Conservation (phyloP, 2,113 vertebrate species). For the Ivindomyrus marchei region DNA sequence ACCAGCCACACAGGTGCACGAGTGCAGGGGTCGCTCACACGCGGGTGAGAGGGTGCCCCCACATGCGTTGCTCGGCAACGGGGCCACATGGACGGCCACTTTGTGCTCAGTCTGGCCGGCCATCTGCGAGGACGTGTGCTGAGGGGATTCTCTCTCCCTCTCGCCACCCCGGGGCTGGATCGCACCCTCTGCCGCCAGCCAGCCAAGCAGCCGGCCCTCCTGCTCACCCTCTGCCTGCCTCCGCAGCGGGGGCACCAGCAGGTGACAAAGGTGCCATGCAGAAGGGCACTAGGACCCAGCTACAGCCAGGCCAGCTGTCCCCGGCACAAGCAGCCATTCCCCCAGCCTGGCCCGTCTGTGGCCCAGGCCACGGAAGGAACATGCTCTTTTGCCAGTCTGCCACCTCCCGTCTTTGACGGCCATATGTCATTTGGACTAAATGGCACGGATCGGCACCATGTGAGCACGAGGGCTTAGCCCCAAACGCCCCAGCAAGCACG, state of each 20-base stretch:
- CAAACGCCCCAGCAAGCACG: too few species aligned
- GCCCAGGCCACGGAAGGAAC: not conserved
- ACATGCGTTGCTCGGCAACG: not conserved
- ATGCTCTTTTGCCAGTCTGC: conserved; percentile 14
- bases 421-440: conserved; percentile 7
- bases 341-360: not conserved
- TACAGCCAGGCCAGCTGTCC: not conserved
- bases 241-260: not conserved
- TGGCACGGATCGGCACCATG: not conserved
- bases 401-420: not conserved
- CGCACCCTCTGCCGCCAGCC: not conserved
- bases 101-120: not conserved
- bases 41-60: not conserved
- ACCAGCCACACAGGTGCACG: not conserved
- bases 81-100: not conserved
- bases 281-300: not conserved
- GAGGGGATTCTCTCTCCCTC: not conserved
- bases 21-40: not conserved
- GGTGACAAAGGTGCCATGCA: not conserved
- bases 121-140: not conserved
- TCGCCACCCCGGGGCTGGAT: not conserved
- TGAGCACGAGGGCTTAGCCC: not conserved
- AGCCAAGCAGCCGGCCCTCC: not conserved
- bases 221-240: not conserved
- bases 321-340: not conserved